A percentile compares a stretch with the other conserved stretches of the same genome.
Evolutionary conservation across 23 tunicate genomes (phyloP).

Genomic region (Halocynthia roretzi): DNA sequence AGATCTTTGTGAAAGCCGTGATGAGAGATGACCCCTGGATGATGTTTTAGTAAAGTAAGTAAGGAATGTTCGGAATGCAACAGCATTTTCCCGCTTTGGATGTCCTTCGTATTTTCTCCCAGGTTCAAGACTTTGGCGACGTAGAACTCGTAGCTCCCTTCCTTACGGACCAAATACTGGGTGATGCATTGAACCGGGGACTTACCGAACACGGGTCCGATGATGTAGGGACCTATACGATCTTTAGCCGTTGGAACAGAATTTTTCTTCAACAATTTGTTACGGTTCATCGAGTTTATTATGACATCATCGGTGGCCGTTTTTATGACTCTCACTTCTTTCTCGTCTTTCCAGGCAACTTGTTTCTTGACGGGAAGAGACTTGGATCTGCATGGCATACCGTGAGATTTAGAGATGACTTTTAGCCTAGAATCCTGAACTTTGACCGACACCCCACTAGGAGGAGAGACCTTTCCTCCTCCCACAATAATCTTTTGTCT

Average conservation of each 20-base stretch:
- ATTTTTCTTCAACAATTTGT: slow-evolving; percentile 6
- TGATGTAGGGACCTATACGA: slow-evolving; percentile 51
- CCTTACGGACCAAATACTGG: slow-evolving; percentile 70
- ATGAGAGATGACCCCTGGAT: slow-evolving; percentile 63
- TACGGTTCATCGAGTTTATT: slow-evolving; percentile 7
- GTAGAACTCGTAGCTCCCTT: slow-evolving; percentile 42
- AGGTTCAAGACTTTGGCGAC: slow-evolving; percentile 71
- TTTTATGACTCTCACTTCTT: neutral
- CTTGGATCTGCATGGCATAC: neutral
- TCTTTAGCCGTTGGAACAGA: slow-evolving; percentile 15
- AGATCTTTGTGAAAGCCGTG: slow-evolving; percentile 74
- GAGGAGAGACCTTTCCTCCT: neutral
- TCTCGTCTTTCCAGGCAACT: slow-evolving; percentile 66
- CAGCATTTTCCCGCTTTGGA: slow-evolving; percentile 58
- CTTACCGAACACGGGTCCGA: slow-evolving; percentile 45
- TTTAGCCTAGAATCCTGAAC: neutral
- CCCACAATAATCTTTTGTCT: neutral
- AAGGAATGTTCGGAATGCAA: slow-evolving; percentile 77
- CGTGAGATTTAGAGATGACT: neutral
- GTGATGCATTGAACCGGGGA: slow-evolving; percentile 71
- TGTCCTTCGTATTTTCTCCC: slow-evolving; percentile 31
- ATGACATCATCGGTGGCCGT: neutral
- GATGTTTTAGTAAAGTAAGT: slow-evolving; percentile 44
- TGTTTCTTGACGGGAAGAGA: slow-evolving; percentile 45
- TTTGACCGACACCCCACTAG: neutral